These are phyloP conservation scores for Thereva unica DNA, from an alignment of 2,888 invertebrate species.

Conservation along the genomic window DNA sequence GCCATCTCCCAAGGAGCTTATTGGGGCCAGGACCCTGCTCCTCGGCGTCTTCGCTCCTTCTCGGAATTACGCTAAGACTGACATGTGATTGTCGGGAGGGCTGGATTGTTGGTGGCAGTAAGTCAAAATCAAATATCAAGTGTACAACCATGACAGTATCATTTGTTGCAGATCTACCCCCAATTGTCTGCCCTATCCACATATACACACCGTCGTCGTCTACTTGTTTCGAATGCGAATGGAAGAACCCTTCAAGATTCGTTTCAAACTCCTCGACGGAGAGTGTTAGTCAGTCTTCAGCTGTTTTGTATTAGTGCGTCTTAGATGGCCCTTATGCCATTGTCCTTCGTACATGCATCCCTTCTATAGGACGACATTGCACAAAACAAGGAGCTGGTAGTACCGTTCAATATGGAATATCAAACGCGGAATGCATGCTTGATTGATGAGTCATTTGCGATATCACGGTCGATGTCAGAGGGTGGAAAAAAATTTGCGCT, in stretches of 20 bases:
- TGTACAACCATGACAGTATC: constrained; percentile 40
- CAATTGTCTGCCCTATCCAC: constrained; percentile 28
- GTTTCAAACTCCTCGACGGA: neutral
- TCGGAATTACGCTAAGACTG: constrained; percentile 33
- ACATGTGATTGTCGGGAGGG: constrained; percentile 29
- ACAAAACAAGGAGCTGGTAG: neutral
- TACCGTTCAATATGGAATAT: constrained; percentile 14
- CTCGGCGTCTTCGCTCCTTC: constrained; percentile 7
- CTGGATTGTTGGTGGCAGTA: constrained; percentile 25
- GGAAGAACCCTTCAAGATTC: constrained; percentile 2
- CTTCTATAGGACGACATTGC: too few species aligned
- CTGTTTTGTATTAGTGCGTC: too few species aligned
- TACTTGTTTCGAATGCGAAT: constrained; percentile 32
- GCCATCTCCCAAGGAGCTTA: constrained; percentile 31
- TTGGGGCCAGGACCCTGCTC: constrained; percentile 30
- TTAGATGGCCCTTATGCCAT: too few species aligned
- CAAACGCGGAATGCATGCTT: constrained; percentile 40
- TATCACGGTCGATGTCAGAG: constrained; percentile 35
- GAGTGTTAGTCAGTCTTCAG: too few species aligned
- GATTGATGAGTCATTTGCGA: constrained; percentile 42
- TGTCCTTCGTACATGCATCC: too few species aligned
- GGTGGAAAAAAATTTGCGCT: neutral
- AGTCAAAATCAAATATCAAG: constrained; percentile 43
- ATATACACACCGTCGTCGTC: constrained; percentile 38
- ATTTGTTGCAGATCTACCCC: constrained; percentile 39